A percentile compares a stretch with the other conserved stretches of the same genome.
These are phyloP conservation scores for Chroicocephalus ridibundus DNA, from an alignment of 2,113 vertebrate species.

Conservation along the genomic window DNA sequence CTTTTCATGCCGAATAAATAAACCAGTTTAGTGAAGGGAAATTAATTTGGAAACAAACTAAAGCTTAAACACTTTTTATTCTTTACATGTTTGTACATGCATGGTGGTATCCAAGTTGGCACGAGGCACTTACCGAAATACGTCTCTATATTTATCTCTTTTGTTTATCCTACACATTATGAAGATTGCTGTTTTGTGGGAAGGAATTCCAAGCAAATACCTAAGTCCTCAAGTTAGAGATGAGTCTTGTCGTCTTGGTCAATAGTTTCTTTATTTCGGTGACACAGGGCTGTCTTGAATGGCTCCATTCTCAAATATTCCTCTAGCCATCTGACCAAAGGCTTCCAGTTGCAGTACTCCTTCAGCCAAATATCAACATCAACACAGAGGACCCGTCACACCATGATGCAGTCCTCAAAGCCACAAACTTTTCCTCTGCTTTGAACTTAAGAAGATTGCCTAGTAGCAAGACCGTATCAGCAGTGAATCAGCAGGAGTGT, in stretches of 20 bases:
- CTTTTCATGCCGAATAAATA: not conserved
- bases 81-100: not conserved
- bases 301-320: not conserved
- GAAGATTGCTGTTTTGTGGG: not conserved
- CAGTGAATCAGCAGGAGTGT: slow-evolving; percentile 18
- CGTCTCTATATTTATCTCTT: not conserved
- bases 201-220: not conserved
- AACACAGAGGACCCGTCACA: not conserved
- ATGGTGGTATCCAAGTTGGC: not conserved
- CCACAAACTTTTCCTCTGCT: not conserved
- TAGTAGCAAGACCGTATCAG: not conserved
- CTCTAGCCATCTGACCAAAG: not conserved
- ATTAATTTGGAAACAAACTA: not conserved
- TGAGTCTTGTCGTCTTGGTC: not conserved
- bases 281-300: not conserved
- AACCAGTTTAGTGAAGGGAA: not conserved
- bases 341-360: not conserved
- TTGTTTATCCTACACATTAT: not conserved
- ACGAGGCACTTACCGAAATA: not conserved
- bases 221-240: not conserved
- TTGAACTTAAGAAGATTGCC: not conserved
- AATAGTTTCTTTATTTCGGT: not conserved
- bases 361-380: not conserved
- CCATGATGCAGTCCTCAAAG: not conserved
- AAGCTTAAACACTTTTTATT: not conserved